Base-by-base conservation (phyloP, 2,797 vertebrate genomes). In the Helicolenus hilgendorfi region DNA sequence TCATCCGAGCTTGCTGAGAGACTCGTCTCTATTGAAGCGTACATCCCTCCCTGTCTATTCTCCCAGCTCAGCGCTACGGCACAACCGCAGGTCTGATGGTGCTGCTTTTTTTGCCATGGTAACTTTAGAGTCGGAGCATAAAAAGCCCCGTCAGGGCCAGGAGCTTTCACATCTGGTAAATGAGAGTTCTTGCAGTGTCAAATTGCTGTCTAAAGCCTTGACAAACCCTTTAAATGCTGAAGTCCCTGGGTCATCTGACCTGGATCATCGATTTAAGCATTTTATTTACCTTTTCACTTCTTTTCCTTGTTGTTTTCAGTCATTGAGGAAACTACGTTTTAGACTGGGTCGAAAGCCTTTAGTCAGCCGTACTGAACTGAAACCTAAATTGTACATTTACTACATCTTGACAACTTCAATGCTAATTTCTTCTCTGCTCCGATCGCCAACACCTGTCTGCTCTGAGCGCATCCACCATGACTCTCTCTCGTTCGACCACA, bases 61-160 rank as follows among this genome's bases (percentile, higher is more conserved):
- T 74, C 74, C 36, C 36, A 11, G 70, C 87, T 83, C 70, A 53
- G 38, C 14, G n/a, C 65, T 35, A 41, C 20, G 63, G 67, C 69
- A 29, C 41, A 84, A 56, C 83, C 81, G 72, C 73, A 55, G 49
- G 85, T 93, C 86, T 82, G 77, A 92, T 72, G 69, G 72, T 64
- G 83, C 64, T 78, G 73, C 88, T 91, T 72, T 68, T 68, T 93
- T 96, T 92, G 88, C 95, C 91, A 96, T 96, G 94, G 95, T 88
- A 92, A 96, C 96, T 94, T 96, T 90, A 92, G 49, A 95, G 89
- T 60, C 65, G 36, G 65, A 85, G 83, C 27, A 90, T 91, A 88
- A 95, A 94, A 93, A 91, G 58, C 18, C 56, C 64, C 13, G 72
- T 79, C 72, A 13, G 77, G 64, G 79, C 79, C 74, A 45, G 62